Base-by-base conservation (phyloP, 2,113 vertebrate genomes). In the Catharus bicknelli region DNA sequence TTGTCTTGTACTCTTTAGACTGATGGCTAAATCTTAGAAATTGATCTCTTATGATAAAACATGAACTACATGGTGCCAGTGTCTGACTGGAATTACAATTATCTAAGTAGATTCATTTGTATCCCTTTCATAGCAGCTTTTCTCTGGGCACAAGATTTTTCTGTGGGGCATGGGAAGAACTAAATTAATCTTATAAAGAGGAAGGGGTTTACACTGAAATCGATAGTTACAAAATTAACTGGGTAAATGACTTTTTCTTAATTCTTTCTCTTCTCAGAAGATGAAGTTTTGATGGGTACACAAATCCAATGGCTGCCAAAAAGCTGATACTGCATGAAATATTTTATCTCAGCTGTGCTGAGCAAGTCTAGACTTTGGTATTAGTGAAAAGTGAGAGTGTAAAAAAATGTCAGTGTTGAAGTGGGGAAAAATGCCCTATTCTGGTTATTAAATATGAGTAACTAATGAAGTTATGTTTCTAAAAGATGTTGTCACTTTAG, bases 211-310 rank as follows among this genome's bases (percentile, higher is more conserved):
- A 89, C 90, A 81, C 91, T 94, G 90, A 92, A 97, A 96, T 96
- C 90, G 53, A 95, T 97, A 96, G 95, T 96, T 97, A 95, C 93
- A 89, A 53, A 95, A 94, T 95, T 93, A 95, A 94, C 93, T 94
- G 91, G 57, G 74, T 88, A 96, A 97, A 96, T 95, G 73, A 81
- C 94, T 84, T 96, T 96, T 91, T 94, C 85, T 94, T 95, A 96
- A 97, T 97, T 96, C 94, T 96, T 96, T 93, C 96, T 96, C 87
- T 95, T 96, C 97, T 97, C 85, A 96, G 96, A 97, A 97, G 95
- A 96, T 94, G 74, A 86, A 95, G 95, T 96, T 96, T 96, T 95
- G 96, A 96, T 96, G 91, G 96, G 93, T 94, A 93, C 87, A 88
- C 93, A 97, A 97, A 97, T 92, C 90, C 88, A 94, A 32, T 74